Conservation (phyloP, 2,888 invertebrate species). For the Oligia strigilis region DNA sequence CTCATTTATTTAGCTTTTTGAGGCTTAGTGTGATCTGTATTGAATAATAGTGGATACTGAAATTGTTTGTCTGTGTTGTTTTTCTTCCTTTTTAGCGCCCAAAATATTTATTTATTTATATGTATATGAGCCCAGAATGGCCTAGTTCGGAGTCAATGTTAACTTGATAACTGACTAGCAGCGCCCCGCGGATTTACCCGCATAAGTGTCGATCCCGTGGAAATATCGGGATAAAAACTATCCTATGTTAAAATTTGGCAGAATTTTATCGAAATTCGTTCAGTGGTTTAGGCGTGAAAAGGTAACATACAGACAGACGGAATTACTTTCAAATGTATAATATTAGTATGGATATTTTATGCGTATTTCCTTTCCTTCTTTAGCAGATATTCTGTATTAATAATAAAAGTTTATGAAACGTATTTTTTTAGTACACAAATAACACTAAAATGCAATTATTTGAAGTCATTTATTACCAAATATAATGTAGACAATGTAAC, state of each 20-base stretch:
- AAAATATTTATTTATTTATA: no score
- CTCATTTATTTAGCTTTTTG: not conserved
- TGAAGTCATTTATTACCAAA: conserved; percentile 68
- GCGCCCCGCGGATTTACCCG: no score
- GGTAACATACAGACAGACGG: no score
- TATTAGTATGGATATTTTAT: not conserved
- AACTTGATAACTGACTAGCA: not conserved
- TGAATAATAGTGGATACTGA: not conserved
- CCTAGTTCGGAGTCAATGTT: not conserved
- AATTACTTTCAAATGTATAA: no score
- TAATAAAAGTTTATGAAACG: no score
- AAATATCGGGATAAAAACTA: no score
- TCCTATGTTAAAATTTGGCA: no score
- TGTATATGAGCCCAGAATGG: not conserved
- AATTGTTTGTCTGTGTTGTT: not conserved
- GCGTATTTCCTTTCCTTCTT: not conserved
- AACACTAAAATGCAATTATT: conserved; percentile 57
- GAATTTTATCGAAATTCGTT: no score
- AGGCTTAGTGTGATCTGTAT: not conserved
- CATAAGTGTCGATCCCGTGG: no score
- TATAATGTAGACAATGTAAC: conserved; percentile 64
- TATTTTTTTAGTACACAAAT: conserved; percentile 39
- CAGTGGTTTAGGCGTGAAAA: no score
- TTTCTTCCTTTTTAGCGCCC: not conserved
- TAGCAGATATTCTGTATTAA: no score